Conservation (phyloP, 2,113 vertebrate species). For the Protomyctophum bolini region DNA sequence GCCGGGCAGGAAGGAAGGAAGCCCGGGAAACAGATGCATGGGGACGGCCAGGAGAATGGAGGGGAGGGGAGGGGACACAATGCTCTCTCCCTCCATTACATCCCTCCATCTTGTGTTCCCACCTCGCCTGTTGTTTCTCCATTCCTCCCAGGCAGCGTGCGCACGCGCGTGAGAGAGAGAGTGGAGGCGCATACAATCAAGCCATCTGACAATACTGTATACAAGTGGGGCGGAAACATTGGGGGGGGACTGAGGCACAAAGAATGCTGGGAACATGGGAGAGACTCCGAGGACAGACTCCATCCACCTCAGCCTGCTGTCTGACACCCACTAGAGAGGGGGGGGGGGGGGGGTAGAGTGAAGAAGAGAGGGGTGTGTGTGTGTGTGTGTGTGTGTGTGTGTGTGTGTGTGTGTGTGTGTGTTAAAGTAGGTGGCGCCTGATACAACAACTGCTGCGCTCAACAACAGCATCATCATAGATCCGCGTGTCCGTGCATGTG, state of each 20-base stretch:
- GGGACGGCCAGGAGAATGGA: conserved; percentile 73
- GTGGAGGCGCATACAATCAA: conserved; percentile 74
- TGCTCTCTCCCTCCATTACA: conserved; percentile 54
- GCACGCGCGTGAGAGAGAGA: neutral
- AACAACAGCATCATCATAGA: no score
- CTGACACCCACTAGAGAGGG: conserved; percentile 61
- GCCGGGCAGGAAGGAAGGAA: conserved; percentile 82
- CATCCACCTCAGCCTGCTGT: conserved; percentile 63
- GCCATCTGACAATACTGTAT: conserved; percentile 79
- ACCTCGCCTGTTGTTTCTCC: conserved; percentile 50
- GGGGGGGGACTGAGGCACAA: conserved; percentile 75
- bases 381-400: neutral
- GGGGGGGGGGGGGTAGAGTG: neutral
- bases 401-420: conserved; percentile 2
- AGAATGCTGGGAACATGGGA: conserved; percentile 86
- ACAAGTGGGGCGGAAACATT: conserved; percentile 79
- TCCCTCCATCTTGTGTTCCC: conserved; percentile 33
- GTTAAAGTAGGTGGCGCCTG: no score
- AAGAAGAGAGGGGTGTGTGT: neutral
- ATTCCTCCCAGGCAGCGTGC: conserved; percentile 6
- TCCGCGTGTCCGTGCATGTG: no score
- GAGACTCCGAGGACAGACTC: conserved; percentile 66
- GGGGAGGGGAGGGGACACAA: conserved; percentile 76
- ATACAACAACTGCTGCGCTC: no score
- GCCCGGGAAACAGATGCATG: conserved; percentile 82